phyloP scores from a whole-genome alignment of 2,113 vertebrate species.

The Romanogobio albipinnatus region DNA sequence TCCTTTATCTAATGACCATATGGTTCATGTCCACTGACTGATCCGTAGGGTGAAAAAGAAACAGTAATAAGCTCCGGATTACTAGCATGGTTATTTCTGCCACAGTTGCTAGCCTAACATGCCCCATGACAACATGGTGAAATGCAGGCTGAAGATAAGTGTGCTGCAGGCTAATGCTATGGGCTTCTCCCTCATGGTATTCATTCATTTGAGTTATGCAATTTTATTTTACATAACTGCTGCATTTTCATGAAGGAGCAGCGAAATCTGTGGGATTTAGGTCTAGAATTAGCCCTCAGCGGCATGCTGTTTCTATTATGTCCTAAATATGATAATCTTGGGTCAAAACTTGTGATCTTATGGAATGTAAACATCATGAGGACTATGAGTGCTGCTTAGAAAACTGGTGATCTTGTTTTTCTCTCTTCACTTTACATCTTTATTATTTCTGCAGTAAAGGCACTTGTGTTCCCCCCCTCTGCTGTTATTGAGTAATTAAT shows the following conservation, averaged over 20 bases:
- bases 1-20: conserved; percentile 53
- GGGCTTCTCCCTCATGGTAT: conserved; percentile 44
- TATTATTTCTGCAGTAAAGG: not conserved
- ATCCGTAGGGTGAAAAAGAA: not conserved
- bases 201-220: conserved; percentile 56
- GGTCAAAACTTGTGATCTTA: conserved; percentile 16
- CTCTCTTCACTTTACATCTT: conserved; percentile 20
- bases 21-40: conserved; percentile 12
- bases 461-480: not conserved
- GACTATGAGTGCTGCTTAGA: not conserved
- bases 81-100: conserved; percentile 67
- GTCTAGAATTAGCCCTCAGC: conserved; percentile 8
- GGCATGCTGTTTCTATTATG: not conserved
- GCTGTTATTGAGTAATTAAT: conserved; percentile 7
- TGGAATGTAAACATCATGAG: not conserved
- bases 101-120: conserved; percentile 42
- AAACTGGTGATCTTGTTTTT: not conserved
- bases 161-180: conserved; percentile 40
- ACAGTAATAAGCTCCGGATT: conserved; percentile 52
- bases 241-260: conserved; percentile 23
- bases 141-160: conserved; percentile 43
- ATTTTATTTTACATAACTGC: conserved; percentile 36
- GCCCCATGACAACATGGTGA: conserved; percentile 27
- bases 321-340: conserved; percentile 16
- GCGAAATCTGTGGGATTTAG: conserved; percentile 25